Base-by-base conservation (phyloP, 2,113 vertebrate genomes). In the Naja naja region DNA sequence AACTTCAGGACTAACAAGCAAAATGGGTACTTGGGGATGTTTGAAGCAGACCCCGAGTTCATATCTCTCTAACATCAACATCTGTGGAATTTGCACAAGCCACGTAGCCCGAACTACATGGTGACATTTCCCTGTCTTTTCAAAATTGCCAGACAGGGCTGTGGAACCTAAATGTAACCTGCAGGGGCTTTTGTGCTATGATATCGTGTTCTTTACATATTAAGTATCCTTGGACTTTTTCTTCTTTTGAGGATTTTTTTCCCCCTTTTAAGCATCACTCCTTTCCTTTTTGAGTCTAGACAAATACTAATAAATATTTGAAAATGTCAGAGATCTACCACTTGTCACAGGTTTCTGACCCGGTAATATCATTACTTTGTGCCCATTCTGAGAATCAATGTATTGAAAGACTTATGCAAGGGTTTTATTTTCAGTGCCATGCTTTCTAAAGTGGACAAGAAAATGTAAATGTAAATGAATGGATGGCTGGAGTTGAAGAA, bases 101-200 rank as follows among this genome's bases (percentile, higher is more conserved):
- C 97, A 95, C 95, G 92, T 97, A 95, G 91, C 95, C 95, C 97
- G 93, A 27, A 90, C 95, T 94, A 96, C 96, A 95, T 20, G 55
- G 95, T 98, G 98, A 98, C 97, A 98, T 97, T 98, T 81, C 97
- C 94, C 85, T 90, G 96, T 96, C 94, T 95, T 96, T 52, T 97
- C 95, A 95, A 98, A 98, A 98, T 97, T 97, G 98, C 96, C 98
- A 97, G 96, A 2, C 4, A 93, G 94, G 97, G 95, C 94, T 56
- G 47, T 54, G 87, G 96, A 97, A 96, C 97, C 97, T 97, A 97
- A 98, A 97, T 98, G 97, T 98, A 98, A 98, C 97, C 97, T 97
- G 97, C 92, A 54, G 97, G 97, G 97, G 95, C 96, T 97, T 81
- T 97, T 94, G 95, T 95, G 97, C 96, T 93, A 96, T 97, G 97